Conservation (phyloP, 2,113 vertebrate genomes). For the Platysternon megacephalum region DNA sequence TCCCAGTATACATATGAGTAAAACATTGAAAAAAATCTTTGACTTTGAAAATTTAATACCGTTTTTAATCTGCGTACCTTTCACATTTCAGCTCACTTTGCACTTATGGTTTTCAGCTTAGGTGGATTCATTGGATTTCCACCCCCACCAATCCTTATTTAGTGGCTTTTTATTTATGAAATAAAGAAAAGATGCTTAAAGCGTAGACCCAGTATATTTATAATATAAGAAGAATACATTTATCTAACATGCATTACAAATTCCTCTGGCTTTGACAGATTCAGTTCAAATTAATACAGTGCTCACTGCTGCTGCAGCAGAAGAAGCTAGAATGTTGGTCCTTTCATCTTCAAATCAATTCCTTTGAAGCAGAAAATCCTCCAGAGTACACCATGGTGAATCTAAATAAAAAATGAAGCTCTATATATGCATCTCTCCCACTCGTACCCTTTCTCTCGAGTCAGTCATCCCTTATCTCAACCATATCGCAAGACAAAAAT, state of each 20-base stretch:
- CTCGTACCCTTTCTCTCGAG: background rate
- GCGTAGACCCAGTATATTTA: background rate
- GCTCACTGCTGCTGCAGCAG: background rate
- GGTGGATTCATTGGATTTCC: background rate
- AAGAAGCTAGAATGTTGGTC: background rate
- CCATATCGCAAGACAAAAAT: background rate
- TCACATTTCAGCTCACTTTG: background rate
- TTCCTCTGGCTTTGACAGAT: conserved; percentile 5
- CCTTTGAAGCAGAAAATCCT: background rate
- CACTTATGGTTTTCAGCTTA: background rate
- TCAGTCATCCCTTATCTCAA: background rate
- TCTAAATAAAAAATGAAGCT: background rate
- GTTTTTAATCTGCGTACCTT: background rate
- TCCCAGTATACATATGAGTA: background rate
- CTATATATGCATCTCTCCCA: background rate
- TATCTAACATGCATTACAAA: conserved; percentile 21
- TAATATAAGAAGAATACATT: background rate
- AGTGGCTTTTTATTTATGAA: background rate
- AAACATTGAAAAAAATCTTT: background rate
- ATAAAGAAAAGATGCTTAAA: background rate
- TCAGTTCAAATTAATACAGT: background rate
- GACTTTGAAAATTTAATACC: background rate
- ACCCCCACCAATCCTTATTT: background rate
- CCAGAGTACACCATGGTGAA: background rate
- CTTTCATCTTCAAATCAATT: background rate